Conservation (phyloP, 2,888 invertebrate species). For the Phortica magna region DNA sequence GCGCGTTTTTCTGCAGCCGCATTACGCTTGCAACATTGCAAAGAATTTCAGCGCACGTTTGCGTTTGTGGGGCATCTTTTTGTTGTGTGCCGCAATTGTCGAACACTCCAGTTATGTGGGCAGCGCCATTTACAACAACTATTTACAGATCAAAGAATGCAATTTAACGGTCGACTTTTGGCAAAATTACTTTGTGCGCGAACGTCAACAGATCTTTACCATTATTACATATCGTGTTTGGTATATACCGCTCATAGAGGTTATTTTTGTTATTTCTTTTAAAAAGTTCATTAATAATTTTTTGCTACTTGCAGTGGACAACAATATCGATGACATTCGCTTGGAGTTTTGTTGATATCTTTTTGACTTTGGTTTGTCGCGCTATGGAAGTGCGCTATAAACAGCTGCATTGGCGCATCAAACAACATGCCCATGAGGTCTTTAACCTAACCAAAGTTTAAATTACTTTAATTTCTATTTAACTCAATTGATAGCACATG, state of each 20-base stretch:
- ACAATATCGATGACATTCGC: conserved; percentile 81
- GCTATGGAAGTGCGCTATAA: conserved; percentile 83
- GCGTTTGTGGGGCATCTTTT: conserved; percentile 61
- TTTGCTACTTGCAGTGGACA: conserved; percentile 60
- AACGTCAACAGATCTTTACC: conserved; percentile 68
- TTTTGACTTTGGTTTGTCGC: conserved; percentile 83
- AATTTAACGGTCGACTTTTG: conserved; percentile 70
- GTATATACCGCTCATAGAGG: conserved; percentile 67
- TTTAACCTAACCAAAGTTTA: not conserved
- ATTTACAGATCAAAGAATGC: conserved; percentile 69
- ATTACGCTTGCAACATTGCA: conserved; percentile 62
- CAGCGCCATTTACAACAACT: conserved; percentile 67
- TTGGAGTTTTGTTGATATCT: conserved; percentile 86
- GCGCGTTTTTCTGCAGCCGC: conserved; percentile 64
- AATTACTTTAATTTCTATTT: not conserved
- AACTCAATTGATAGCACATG: conserved; percentile 68
- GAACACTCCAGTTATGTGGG: conserved; percentile 67
- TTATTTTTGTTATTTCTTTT: conserved; percentile 22
- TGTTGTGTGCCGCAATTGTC: conserved; percentile 61
- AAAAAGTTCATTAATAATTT: not conserved
- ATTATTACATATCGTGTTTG: conserved; percentile 61
- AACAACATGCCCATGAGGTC: conserved; percentile 77
- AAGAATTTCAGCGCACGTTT: conserved; percentile 59
- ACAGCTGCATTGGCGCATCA: conserved; percentile 80
- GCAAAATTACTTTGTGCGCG: conserved; percentile 70